Conservation (phyloP, 2,113 vertebrate genomes). For the Zosterops hypoxanthus region DNA sequence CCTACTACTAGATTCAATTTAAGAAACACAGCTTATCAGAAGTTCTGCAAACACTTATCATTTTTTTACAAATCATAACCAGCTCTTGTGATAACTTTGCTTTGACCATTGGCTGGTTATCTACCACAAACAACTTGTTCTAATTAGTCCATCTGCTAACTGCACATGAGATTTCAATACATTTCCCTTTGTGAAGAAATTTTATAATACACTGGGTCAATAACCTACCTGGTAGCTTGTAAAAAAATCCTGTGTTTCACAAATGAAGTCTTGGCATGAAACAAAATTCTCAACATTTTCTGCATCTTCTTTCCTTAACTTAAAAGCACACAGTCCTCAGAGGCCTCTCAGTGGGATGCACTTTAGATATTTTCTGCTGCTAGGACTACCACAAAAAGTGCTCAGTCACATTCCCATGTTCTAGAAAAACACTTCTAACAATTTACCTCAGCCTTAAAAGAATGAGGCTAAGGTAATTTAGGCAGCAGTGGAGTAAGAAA, state of each 20-base stretch:
- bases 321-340: background rate
- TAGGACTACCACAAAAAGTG: background rate
- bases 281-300: background rate
- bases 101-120: background rate
- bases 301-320: background rate
- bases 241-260: background rate
- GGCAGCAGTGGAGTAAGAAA: background rate
- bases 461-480: background rate
- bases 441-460: background rate
- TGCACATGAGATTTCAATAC: background rate
- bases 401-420: background rate
- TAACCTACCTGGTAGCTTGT: background rate
- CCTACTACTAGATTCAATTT: background rate
- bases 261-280: background rate
- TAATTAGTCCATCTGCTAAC: background rate
- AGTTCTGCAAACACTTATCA: background rate
- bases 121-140: background rate
- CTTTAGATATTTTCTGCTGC: background rate
- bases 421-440: background rate
- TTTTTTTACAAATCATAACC: background rate
- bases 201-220: background rate
- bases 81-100: background rate
- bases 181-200: background rate
- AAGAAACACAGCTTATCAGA: background rate
- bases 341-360: background rate